A percentile compares a stretch with the other conserved stretches of the same genome.
Conservation (phyloP, 1,140 invertebrate species). For the Ruditapes philippinarum region DNA sequence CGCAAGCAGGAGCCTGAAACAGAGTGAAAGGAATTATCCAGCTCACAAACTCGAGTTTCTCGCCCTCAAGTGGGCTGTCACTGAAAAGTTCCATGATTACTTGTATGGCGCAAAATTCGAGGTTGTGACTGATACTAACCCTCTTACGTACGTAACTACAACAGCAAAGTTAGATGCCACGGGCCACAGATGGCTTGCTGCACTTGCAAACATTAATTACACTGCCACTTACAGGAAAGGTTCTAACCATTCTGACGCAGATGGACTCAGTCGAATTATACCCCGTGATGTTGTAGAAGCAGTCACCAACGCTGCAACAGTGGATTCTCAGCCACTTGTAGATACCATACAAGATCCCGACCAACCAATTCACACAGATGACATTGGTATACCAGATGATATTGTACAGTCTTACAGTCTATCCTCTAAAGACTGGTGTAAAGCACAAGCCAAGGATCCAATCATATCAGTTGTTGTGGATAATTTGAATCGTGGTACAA, state of each 20-base stretch:
- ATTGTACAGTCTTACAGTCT: not conserved
- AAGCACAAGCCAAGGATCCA: not conserved
- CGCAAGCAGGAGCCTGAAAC: conserved; percentile 52
- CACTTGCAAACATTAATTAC: not conserved
- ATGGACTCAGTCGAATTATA: not conserved
- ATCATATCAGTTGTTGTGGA: not conserved
- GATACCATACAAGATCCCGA: not conserved
- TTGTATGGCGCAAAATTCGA: conserved; percentile 42
- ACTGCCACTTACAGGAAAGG: not conserved
- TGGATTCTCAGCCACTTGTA: not conserved
- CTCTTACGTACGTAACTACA: not conserved
- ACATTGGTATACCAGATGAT: not conserved
- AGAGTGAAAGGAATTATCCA: conserved; percentile 62
- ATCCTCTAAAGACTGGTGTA: not conserved
- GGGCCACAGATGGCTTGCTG: not conserved
- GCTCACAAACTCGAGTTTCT: conserved; percentile 47
- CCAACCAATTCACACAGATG: not conserved
- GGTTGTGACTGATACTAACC: conserved; percentile 24
- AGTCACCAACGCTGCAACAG: not conserved
- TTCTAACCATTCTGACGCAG: not conserved
- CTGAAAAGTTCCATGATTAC: conserved; percentile 61
- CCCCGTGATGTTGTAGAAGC: not conserved
- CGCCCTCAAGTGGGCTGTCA: conserved; percentile 51
- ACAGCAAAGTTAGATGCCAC: not conserved
- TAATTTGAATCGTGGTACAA: not conserved